These are phyloP conservation scores for Herminia tarsipennalis DNA, from an alignment of 2,888 invertebrate genomes.

Conservation along the genomic window DNA sequence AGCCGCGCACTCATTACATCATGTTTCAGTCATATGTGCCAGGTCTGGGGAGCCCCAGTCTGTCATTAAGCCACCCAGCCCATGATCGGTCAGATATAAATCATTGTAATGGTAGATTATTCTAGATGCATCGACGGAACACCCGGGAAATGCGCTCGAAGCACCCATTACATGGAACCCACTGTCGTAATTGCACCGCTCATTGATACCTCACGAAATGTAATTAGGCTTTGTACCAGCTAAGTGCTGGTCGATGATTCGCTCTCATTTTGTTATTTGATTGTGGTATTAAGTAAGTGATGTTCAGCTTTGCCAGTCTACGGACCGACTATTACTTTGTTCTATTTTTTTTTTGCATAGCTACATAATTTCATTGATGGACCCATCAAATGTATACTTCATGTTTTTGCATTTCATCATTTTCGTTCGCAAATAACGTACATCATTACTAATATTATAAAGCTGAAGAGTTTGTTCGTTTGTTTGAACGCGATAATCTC, in stretches of 20 bases:
- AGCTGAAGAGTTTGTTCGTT: too few species aligned
- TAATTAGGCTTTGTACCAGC: constrained; percentile 80
- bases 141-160: constrained; percentile 76
- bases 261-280: constrained; percentile 69
- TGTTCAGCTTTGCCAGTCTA: too few species aligned
- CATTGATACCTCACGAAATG: constrained; percentile 82
- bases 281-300: constrained; percentile 69
- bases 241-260: constrained; percentile 63
- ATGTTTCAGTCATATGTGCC: constrained; percentile 65
- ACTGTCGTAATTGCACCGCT: constrained; percentile 79
- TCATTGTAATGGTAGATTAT: constrained; percentile 83
- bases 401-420: too few species aligned
- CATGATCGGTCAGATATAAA: constrained; percentile 79
- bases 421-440: too few species aligned
- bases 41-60: constrained; percentile 61
- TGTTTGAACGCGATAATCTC: too few species aligned
- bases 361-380: too few species aligned
- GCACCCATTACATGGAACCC: constrained; percentile 74
- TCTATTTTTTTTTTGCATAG: too few species aligned
- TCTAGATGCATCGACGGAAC: constrained; percentile 77
- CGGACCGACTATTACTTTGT: too few species aligned
- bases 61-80: constrained; percentile 77
- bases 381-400: too few species aligned
- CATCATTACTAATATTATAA: too few species aligned
- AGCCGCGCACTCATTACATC: constrained; percentile 57